Percentiles rank a stretch among this genome's conserved stretches.
Conservation (phyloP, 2,113 vertebrate genomes). For the Bostrychus sinensis region DNA sequence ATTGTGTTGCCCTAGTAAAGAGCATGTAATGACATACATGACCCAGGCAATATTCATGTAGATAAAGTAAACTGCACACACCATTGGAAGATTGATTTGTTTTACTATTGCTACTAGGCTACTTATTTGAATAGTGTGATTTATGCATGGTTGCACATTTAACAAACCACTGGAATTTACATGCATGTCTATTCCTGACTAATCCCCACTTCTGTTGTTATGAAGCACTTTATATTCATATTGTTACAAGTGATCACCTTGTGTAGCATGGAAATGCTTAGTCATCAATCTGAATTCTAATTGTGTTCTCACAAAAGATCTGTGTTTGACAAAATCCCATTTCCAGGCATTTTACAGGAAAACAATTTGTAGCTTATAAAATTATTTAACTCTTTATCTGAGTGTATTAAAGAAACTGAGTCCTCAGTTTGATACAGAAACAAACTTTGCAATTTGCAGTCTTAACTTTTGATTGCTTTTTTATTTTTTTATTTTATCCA, state of each 20-base stretch:
- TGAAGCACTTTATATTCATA: slow-evolving; percentile 10
- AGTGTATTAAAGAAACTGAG: slow-evolving; percentile 20
- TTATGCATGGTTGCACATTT: not conserved
- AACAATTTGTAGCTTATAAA: slow-evolving; percentile 23
- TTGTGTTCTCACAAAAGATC: slow-evolving; percentile 12
- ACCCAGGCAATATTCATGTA: too few species aligned
- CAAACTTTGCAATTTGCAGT: slow-evolving; percentile 18
- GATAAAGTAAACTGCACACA: too few species aligned
- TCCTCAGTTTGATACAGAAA: slow-evolving; percentile 19
- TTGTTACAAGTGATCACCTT: slow-evolving; percentile 33
- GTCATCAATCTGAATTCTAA: slow-evolving; percentile 9
- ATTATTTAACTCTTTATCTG: slow-evolving; percentile 48
- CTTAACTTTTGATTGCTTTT: slow-evolving; percentile 47
- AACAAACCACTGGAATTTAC: not conserved
- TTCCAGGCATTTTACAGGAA: slow-evolving; percentile 24
- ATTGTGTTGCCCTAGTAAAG: too few species aligned
- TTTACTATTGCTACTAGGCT: too few species aligned
- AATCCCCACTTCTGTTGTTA: not conserved
- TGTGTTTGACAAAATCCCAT: slow-evolving; percentile 19
- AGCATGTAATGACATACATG: too few species aligned
- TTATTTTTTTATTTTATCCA: slow-evolving; percentile 33
- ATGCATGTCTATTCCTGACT: not conserved
- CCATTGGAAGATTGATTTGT: too few species aligned
- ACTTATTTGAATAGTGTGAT: too few species aligned
- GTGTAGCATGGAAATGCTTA: slow-evolving; percentile 15